phyloP scores from a whole-genome alignment of 2,113 vertebrate species.

The Mobula birostris region DNA sequence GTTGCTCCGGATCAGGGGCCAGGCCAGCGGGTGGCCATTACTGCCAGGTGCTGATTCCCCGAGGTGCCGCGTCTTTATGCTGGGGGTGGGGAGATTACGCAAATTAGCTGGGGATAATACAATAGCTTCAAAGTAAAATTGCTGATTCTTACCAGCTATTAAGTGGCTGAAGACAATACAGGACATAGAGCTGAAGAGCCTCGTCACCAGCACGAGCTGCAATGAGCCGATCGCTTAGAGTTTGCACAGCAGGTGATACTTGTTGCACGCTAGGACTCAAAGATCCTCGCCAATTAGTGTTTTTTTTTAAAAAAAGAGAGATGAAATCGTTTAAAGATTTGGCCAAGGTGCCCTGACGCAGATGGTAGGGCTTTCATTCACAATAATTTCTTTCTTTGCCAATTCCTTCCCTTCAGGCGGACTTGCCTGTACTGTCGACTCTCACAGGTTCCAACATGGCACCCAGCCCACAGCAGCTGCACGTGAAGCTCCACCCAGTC shows the following conservation, averaged over 20 bases:
- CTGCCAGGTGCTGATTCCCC: neutral
- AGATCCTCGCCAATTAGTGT: conserved; percentile 13
- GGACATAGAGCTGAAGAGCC: neutral
- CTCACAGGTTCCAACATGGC: conserved; percentile 20
- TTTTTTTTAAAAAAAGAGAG: neutral
- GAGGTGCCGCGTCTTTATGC: neutral
- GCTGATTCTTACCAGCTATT: neutral
- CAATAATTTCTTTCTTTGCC: conserved; percentile 28
- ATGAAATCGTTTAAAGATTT: conserved; percentile 22
- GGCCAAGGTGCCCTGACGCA: conserved; percentile 4
- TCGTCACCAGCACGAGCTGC: neutral
- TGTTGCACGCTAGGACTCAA: conserved; percentile 18
- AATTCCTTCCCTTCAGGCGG: conserved; percentile 24
- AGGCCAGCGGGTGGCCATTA: neutral
- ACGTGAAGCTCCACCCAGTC: neutral
- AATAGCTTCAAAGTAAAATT: neutral
- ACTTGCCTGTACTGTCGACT: neutral
- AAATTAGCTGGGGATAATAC: neutral
- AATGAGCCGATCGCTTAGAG: neutral
- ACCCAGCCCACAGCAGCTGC: neutral
- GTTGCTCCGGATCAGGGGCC: neutral
- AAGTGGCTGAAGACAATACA: neutral
- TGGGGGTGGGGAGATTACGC: neutral
- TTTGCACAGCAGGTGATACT: conserved; percentile 9
- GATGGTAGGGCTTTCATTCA: conserved; percentile 33